Evolutionary conservation across 2,113 vertebrate species (phyloP).

Genomic region (Odocoileus hemionus): DNA sequence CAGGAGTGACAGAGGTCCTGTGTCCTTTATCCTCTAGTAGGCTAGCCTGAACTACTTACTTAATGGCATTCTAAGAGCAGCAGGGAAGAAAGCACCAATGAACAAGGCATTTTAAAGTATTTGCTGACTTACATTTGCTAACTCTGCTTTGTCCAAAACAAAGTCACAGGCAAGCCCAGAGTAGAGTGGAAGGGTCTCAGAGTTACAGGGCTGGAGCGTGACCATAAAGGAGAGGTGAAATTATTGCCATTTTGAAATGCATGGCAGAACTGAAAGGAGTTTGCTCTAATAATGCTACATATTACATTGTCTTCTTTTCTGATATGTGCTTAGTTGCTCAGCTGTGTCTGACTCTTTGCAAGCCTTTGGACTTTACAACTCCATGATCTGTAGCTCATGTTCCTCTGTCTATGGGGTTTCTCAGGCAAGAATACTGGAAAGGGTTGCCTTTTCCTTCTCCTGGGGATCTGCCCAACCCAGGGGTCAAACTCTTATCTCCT

Average conservation of each 20-base stretch:
- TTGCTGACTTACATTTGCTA: background rate
- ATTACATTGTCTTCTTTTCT: background rate
- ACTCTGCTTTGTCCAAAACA: background rate
- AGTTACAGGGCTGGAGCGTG: background rate
- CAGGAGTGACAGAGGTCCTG: background rate
- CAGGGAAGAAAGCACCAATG: background rate
- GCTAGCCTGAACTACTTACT: background rate
- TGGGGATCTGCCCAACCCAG: background rate
- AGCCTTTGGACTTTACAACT: background rate
- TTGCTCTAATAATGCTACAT: background rate
- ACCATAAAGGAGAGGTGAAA: background rate
- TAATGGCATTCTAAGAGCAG: background rate
- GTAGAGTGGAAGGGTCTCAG: background rate
- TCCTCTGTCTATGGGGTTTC: background rate
- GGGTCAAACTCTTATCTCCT: background rate
- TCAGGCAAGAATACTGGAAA: background rate
- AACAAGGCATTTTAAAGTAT: background rate
- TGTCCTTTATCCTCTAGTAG: background rate
- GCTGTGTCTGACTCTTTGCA: background rate
- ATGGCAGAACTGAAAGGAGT: background rate
- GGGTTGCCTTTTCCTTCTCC: background rate
- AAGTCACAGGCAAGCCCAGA: background rate
- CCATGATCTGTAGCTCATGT: background rate
- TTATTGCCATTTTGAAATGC: background rate
- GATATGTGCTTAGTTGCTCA: background rate